Percentiles rank a stretch among this genome's conserved stretches.
phyloP scores from a whole-genome alignment of 2,113 vertebrate genomes.

The Mionectes macconnelli region DNA sequence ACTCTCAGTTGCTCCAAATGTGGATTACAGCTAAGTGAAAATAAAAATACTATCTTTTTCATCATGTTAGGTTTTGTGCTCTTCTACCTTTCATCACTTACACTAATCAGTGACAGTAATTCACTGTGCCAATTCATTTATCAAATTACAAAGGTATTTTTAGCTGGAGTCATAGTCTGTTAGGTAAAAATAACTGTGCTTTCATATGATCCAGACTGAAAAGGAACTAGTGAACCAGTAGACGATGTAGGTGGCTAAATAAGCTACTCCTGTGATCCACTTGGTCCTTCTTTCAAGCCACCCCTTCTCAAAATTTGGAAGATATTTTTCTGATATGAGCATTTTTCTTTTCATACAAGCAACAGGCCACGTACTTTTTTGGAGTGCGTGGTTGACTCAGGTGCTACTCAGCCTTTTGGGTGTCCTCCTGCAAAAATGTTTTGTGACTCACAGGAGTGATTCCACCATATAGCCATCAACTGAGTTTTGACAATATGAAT shows the following conservation, averaged over 20 bases:
- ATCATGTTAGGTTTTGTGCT: neutral
- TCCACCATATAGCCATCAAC: neutral
- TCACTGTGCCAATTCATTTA: neutral
- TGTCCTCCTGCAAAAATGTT: neutral
- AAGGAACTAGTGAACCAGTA: neutral
- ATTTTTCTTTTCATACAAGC: neutral
- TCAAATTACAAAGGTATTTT: neutral
- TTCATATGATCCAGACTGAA: neutral
- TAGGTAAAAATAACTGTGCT: neutral
- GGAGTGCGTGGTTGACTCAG: neutral
- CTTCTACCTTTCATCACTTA: neutral
- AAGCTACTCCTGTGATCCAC: neutral
- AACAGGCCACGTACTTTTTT: neutral
- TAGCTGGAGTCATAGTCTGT: neutral
- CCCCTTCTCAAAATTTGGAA: neutral
- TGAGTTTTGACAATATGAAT: neutral
- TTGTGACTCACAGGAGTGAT: neutral
- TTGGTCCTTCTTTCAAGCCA: neutral
- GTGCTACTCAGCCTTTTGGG: neutral
- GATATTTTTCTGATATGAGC: neutral
- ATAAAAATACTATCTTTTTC: conserved; percentile 17
- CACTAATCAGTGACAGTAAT: neutral
- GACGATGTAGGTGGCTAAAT: neutral
- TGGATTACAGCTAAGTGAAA: neutral
- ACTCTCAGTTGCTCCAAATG: neutral